These are phyloP conservation scores for Melanostigma gelatinosum DNA, from an alignment of 2,113 vertebrate genomes.

Conservation along the genomic window DNA sequence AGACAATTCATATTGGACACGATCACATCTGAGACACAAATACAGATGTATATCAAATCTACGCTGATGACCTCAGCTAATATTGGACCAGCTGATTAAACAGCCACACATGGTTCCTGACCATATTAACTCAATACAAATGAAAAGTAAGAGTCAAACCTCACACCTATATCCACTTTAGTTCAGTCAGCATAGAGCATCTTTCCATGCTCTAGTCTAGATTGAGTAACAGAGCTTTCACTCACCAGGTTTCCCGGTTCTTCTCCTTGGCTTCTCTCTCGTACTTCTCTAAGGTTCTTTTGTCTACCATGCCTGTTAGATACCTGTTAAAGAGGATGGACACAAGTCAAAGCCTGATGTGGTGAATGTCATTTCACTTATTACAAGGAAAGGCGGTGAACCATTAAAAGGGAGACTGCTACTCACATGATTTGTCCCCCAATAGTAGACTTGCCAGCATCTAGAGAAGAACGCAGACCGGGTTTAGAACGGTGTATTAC, in stretches of 20 bases:
- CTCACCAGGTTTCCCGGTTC: constrained; percentile 98
- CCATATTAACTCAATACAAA: background rate
- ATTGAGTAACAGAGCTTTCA: background rate
- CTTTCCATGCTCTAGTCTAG: background rate
- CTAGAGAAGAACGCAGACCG: constrained; percentile 70
- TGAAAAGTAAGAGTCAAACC: background rate
- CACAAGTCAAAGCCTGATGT: background rate
- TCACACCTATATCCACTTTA: background rate
- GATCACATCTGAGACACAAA: background rate
- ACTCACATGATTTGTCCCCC: constrained; percentile 99
- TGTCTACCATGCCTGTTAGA: constrained; percentile 99
- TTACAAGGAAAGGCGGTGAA: background rate
- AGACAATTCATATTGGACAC: background rate
- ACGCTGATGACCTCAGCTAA: too few relatives aligned
- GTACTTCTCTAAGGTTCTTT: constrained; percentile 98
- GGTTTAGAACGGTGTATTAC: background rate
- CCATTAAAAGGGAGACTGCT: background rate
- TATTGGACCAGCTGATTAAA: background rate
- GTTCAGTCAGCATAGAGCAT: background rate
- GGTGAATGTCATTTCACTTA: background rate
- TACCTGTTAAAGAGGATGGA: constrained; percentile 84
- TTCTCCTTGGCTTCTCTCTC: constrained; percentile 99
- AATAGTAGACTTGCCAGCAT: constrained; percentile 99
- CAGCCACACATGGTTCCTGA: background rate
- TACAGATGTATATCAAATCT: background rate